A percentile compares a stretch with the other conserved stretches of the same genome.
phyloP scores from a whole-genome alignment of 2,888 invertebrate genomes.

The Charanyca ferruginea region DNA sequence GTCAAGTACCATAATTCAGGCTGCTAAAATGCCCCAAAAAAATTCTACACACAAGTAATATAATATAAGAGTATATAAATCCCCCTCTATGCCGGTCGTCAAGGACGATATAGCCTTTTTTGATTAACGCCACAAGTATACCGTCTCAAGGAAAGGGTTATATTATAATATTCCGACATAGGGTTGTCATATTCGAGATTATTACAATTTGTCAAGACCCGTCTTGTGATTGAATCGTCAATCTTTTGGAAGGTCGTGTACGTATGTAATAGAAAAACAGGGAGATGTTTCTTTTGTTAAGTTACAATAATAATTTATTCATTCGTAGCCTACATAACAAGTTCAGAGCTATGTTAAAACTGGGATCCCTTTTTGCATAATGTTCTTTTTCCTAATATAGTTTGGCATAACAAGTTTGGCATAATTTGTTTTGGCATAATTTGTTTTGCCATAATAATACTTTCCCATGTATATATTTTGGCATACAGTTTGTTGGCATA shows the following conservation, averaged over 20 bases:
- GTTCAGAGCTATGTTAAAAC: no score
- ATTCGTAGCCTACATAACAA: no score
- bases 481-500: no score
- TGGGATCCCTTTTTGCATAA: no score
- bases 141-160: constrained; percentile 65
- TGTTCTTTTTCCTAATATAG: no score
- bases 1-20: constrained; percentile 6
- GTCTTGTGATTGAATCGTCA: constrained; percentile 51
- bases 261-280: constrained; percentile 32
- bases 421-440: no score
- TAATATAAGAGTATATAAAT: constrained; percentile 62
- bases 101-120: constrained; percentile 67
- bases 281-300: constrained; percentile 13
- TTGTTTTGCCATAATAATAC: no score
- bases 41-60: constrained; percentile 55
- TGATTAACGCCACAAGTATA: constrained; percentile 69
- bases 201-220: constrained; percentile 53
- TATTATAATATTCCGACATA: constrained; percentile 62
- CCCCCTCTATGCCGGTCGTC: constrained; percentile 56
- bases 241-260: constrained; percentile 33
- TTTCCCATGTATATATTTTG: no score
- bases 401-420: no score
- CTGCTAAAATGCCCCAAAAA: constrained; percentile 30
- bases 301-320: no score
- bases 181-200: constrained; percentile 59